phyloP scores from a whole-genome alignment of 23 tunicate genomes.

The Ascidia mentula region DNA sequence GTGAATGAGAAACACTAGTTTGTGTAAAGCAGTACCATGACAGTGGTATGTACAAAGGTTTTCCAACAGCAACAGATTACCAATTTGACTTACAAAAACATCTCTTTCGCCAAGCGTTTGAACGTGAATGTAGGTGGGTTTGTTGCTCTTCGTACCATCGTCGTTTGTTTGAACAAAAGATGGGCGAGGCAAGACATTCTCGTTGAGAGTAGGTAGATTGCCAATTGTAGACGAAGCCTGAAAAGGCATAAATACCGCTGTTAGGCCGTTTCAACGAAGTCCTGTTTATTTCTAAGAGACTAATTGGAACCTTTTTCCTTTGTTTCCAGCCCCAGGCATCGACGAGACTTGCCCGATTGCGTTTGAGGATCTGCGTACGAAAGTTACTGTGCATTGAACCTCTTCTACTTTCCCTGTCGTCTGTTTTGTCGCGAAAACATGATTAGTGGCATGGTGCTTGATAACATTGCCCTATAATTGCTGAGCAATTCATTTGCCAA shows the following conservation, averaged over 20 bases:
- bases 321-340: conserved; percentile 41
- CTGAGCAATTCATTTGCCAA: too few relatives aligned
- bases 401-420: conserved; percentile 9
- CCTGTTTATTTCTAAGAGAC: background rate
- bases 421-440: too few relatives aligned
- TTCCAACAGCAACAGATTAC: background rate
- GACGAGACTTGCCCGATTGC: conserved; percentile 41
- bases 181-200: conserved; percentile 8
- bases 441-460: too few relatives aligned
- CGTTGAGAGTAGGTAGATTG: conserved; percentile 43
- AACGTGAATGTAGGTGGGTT: conserved; percentile 57
- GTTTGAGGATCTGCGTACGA: conserved; percentile 35
- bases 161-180: background rate
- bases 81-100: conserved; percentile 59
- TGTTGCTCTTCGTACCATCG: background rate
- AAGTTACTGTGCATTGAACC: conserved; percentile 42
- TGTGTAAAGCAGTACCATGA: too few relatives aligned
- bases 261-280: background rate
- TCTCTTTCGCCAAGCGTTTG: conserved; percentile 74
- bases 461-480: too few relatives aligned
- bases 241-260: background rate
- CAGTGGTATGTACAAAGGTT: too few relatives aligned
- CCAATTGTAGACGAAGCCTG: conserved; percentile 20
- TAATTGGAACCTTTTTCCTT: conserved; percentile 32
- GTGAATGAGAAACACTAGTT: too few relatives aligned